Evolutionary conservation across 2,797 vertebrate species (phyloP), one percentile per base, ranked within the genome.

Genomic region (Pseudocheirus occidentalis): DNA sequence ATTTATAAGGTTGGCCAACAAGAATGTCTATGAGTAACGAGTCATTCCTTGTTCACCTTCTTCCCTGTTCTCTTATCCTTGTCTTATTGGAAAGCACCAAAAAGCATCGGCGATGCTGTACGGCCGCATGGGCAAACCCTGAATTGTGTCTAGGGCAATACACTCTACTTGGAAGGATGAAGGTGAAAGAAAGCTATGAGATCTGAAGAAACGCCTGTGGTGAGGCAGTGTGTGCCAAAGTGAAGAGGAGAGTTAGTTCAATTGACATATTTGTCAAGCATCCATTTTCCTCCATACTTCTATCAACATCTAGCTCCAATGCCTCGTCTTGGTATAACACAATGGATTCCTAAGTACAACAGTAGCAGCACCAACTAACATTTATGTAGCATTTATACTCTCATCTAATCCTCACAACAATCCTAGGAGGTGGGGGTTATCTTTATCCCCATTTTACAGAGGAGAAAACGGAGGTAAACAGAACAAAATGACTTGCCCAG

Each of bases 201-300:
- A 81, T 94, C 93, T 55, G 29, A 55, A 92, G 90, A 96, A 91
- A 9, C 91, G 96, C 92, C 95, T 94, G 94, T 95, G 92, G 27
- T 55, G 95, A 66, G 96, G 96, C 95, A 96, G 90, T 62, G 95
- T 93, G n/a, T n/a, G 92, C 59, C 95, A 2, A 95, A 95, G 96
- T 92, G 95, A 95, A 96, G 56, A 53, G 95, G 54, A 97, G 94
- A 96, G 95, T 27, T 27, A 27, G 40, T 81, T 81, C 73, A 27
- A 46, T 46, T 46, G 2, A 3, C 10, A 11, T 11, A 34, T 27
- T 87, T 21, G 9, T 73, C 18, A 87, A 46, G 40, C 21, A 46
- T 4, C 21, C 11, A 12, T 46, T 27, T 11, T 7, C 1, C 40
- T 10, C 21, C 21, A 87, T 3, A 87, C 73, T 9, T 46, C 40